Evolutionary conservation across 2,797 vertebrate genomes (phyloP).

Genomic region (Tragelaphus oryx): DNA sequence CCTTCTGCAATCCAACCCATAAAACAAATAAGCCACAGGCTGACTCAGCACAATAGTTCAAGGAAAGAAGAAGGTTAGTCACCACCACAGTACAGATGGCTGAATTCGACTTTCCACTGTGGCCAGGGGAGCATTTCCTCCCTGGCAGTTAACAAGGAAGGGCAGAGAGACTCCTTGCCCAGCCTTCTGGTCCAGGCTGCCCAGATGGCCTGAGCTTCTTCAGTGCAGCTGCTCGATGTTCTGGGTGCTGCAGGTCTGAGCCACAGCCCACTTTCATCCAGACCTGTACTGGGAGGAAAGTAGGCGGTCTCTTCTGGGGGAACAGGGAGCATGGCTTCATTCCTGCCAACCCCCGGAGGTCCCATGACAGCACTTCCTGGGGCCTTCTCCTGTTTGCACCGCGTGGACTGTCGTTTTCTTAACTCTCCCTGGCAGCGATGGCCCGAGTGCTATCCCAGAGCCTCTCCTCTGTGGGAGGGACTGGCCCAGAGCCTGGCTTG

Average conservation of each 20-base stretch:
- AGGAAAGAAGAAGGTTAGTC: not conserved
- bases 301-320: not conserved
- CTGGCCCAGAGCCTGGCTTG: not conserved
- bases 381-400: not conserved
- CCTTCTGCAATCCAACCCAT: not conserved
- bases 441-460: not conserved
- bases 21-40: not conserved
- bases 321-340: not conserved
- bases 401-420: not conserved
- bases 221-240: not conserved
- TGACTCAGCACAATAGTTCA: not conserved
- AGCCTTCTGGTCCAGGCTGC: not conserved
- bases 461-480: not conserved
- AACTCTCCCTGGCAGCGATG: not conserved
- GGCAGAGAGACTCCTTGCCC: not conserved
- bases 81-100: not conserved
- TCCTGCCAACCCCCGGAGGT: not conserved
- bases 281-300: not conserved
- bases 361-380: not conserved
- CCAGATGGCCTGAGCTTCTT: not conserved
- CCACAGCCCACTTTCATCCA: not conserved
- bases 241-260: rapidly evolving
- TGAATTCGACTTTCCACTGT: not conserved
- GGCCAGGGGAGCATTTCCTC: not conserved
- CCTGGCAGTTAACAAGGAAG: not conserved